phyloP scores from a whole-genome alignment of 2,113 vertebrate species.

The Phrynosoma platyrhinos region DNA sequence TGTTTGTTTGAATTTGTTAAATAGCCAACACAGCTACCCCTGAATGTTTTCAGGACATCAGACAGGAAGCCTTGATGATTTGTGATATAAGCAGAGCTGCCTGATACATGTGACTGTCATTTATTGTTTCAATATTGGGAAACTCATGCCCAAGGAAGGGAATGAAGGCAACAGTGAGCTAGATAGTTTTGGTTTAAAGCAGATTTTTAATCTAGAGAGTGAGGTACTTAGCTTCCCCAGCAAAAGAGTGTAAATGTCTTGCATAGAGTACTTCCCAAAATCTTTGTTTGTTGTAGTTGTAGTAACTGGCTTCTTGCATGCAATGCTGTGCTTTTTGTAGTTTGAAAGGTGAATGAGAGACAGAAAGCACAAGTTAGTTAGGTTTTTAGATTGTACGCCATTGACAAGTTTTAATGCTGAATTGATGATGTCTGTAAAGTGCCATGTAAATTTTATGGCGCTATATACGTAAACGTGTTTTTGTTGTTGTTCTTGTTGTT shows the following conservation, averaged over 20 bases:
- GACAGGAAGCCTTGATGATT: neutral
- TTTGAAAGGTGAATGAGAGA: no score
- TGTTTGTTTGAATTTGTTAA: no score
- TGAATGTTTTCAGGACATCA: no score
- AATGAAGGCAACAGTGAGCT: neutral
- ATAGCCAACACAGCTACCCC: no score
- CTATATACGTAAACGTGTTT: no score
- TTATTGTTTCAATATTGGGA: neutral
- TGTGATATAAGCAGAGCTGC: neutral
- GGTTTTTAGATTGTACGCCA: no score
- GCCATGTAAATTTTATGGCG: no score
- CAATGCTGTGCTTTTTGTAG: neutral
- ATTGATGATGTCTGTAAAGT: no score
- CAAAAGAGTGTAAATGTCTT: neutral
- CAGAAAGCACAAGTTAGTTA: neutral
- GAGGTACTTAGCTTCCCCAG: neutral
- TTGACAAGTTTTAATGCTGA: no score
- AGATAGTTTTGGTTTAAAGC: neutral
- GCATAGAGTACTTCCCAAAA: no score
- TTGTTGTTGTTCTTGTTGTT: no score
- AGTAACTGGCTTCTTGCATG: neutral
- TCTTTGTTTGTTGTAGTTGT: no score
- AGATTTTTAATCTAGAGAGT: neutral
- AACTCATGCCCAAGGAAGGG: neutral
- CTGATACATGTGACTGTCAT: neutral